These are phyloP conservation scores for Rhorus exstirpatorius DNA, from an alignment of 2,888 invertebrate species.

Conservation along the genomic window DNA sequence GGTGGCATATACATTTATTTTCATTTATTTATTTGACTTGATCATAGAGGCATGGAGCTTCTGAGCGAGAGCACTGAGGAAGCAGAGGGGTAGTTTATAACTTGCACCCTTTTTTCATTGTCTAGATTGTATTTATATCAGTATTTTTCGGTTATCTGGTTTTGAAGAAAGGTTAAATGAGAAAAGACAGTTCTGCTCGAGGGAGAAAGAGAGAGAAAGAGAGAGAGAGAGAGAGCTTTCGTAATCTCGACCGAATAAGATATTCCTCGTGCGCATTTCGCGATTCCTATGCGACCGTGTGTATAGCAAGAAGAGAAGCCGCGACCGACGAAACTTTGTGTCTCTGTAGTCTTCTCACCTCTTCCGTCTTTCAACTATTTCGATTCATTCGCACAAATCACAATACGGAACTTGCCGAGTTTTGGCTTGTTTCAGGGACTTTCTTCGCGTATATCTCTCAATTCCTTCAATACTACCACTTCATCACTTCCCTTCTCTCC, in stretches of 20 bases:
- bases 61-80: no score
- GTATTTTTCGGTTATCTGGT: background rate
- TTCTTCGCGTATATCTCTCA: conserved; percentile 46
- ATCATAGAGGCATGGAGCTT: no score
- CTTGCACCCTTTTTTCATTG: no score
- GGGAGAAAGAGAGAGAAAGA: background rate
- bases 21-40: no score
- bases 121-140: no score
- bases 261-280: conserved; percentile 59
- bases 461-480: conserved; percentile 37
- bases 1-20: no score
- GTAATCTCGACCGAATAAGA: conserved; percentile 59
- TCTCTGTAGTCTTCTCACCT: conserved; percentile 21
- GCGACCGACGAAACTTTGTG: conserved; percentile 64
- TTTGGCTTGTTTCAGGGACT: conserved; percentile 52
- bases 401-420: conserved; percentile 65
- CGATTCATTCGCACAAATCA: conserved; percentile 69
- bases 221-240: background rate
- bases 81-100: no score
- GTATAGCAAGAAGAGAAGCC: conserved; percentile 32
- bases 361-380: conserved; percentile 34
- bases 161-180: background rate
- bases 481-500: conserved; percentile 15
- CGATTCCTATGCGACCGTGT: conserved; percentile 53
- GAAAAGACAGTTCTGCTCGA: background rate